Evolutionary conservation across 2,113 vertebrate species (phyloP).

Genomic region (Tylochromis polylepis): DNA sequence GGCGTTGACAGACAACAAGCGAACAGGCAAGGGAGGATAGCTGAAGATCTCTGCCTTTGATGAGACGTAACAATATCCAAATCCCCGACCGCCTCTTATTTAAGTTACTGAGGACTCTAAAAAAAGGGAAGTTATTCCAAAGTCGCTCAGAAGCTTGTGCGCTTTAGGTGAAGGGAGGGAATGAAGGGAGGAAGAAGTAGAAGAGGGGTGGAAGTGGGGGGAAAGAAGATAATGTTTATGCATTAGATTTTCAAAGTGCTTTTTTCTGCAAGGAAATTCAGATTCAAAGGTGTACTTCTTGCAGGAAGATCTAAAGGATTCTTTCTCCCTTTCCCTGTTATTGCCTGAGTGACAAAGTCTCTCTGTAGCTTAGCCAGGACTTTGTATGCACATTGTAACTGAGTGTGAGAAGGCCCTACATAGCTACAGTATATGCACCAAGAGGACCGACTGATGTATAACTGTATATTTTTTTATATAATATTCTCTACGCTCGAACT

Average conservation of each 20-base stretch:
- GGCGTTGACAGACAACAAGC: conserved; percentile 72
- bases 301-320: conserved; percentile 77
- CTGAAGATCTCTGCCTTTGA: conserved; percentile 74
- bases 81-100: conserved; percentile 77
- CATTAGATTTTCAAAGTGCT: conserved; percentile 81
- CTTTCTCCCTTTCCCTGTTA: conserved; percentile 71
- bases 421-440: conserved; percentile 48
- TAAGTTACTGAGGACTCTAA: conserved; percentile 78
- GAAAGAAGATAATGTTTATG: conserved; percentile 77
- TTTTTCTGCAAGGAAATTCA: conserved; percentile 78
- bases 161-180: conserved; percentile 76
- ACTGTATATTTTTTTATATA: conserved; percentile 56
- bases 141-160: conserved; percentile 74
- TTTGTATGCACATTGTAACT: conserved; percentile 64
- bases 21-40: conserved; percentile 65
- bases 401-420: conserved; percentile 53
- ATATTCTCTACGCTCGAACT: conserved; percentile 57
- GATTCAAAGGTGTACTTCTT: conserved; percentile 81
- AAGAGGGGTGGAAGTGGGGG: conserved; percentile 37
- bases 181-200: conserved; percentile 51
- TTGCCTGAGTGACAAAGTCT: conserved; percentile 78
- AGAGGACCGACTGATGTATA: conserved; percentile 24
- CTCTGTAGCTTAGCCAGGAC: conserved; percentile 73
- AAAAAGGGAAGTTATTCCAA: conserved; percentile 77
- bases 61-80: conserved; percentile 80